Evolutionary conservation across 2,113 vertebrate species (phyloP).

Genomic region (Podarcis raffonei): DNA sequence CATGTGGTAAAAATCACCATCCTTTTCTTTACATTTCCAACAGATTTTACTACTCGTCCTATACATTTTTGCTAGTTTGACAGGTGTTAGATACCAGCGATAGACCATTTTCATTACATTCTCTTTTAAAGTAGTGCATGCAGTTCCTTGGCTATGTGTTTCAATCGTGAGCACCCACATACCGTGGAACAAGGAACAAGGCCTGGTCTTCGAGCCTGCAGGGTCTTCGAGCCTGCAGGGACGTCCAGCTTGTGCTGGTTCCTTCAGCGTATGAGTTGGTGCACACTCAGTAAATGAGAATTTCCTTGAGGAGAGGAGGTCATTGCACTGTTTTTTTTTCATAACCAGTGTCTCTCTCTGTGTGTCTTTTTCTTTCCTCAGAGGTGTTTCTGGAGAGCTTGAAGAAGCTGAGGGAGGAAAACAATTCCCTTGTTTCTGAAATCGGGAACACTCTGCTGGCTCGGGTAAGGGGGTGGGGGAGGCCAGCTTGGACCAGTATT

Average conservation of each 20-base stretch:
- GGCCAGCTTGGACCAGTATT: too few species aligned
- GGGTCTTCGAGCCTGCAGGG: neutral
- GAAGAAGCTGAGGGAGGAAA: conserved; percentile 84
- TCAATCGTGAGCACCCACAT: neutral
- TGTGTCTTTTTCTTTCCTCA: conserved; percentile 52
- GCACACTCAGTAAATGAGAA: neutral
- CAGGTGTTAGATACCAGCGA: too few species aligned
- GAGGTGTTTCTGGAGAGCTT: conserved; percentile 85
- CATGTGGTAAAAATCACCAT: too few species aligned
- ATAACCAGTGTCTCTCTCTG: neutral
- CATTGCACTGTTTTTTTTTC: neutral
- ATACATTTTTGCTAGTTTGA: too few species aligned
- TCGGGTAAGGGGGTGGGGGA: conserved; percentile 73
- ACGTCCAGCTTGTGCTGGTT: neutral
- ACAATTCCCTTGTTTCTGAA: conserved; percentile 80
- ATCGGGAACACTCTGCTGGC: conserved; percentile 84
- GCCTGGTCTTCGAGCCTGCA: neutral
- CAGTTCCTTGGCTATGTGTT: neutral
- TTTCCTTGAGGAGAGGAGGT: too few species aligned
- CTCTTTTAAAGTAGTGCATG: too few species aligned
- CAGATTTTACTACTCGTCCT: too few species aligned
- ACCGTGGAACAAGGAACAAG: too few species aligned
- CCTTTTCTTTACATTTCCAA: too few species aligned
- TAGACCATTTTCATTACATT: too few species aligned
- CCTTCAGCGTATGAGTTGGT: neutral